A percentile compares a stretch with the other conserved stretches of the same genome.
Conservation (phyloP, 2,113 vertebrate species). For the Clarias gariepinus region DNA sequence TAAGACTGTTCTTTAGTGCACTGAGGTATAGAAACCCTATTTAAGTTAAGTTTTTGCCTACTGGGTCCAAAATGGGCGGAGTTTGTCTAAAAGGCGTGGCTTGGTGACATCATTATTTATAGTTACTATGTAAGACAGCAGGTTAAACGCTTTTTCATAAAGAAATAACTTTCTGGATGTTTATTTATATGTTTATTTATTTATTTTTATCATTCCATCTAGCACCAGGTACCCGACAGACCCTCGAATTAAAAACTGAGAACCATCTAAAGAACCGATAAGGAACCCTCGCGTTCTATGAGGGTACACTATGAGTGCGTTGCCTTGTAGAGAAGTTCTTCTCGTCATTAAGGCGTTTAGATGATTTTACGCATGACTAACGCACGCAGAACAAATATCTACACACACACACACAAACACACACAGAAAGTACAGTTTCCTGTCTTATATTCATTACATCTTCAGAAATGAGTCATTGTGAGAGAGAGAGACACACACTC, state of each 20-base stretch:
- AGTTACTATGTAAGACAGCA: not conserved
- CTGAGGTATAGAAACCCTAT: not conserved
- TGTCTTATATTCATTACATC: conserved; percentile 33
- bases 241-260: not conserved
- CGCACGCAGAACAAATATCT: conserved; percentile 8
- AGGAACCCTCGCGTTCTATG: not conserved
- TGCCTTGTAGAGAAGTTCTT: too few species aligned
- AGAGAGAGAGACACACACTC: conserved; percentile 23
- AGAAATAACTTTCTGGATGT: not conserved
- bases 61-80: not conserved
- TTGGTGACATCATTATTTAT: not conserved
- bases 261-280: not conserved
- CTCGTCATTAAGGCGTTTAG: not conserved
- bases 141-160: not conserved
- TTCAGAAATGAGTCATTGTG: conserved; percentile 22
- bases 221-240: not conserved
- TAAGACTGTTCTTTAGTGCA: not conserved
- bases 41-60: not conserved
- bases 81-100: not conserved
- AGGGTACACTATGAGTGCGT: not conserved
- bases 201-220: not conserved
- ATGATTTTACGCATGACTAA: conserved; percentile 20
- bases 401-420: not conserved
- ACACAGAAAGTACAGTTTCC: not conserved
- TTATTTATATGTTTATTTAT: too few species aligned